A percentile compares a stretch with the other conserved stretches of the same genome.
Evolutionary conservation across 2,888 invertebrate species (phyloP).

Genomic region (Trileptium ribeirensis): DNA sequence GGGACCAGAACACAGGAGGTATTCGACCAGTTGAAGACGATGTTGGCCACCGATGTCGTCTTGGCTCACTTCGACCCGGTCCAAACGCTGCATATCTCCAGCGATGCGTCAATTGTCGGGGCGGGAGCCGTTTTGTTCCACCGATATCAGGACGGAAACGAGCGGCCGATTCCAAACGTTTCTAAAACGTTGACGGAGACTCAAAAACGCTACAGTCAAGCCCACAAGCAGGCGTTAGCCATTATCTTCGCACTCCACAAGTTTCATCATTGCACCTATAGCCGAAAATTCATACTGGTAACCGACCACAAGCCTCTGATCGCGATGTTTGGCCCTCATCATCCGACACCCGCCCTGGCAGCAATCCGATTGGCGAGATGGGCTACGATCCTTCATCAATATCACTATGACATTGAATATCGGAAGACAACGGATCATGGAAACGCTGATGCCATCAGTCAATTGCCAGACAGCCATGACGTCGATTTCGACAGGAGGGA

Average conservation of each 20-base stretch:
- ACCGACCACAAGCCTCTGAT: slow-evolving; percentile 35
- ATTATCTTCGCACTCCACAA: slow-evolving; percentile 37
- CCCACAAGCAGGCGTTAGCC: slow-evolving; percentile 38
- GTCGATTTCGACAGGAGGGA: slow-evolving; percentile 25
- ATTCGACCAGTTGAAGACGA: neutral
- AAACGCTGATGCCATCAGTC: slow-evolving; percentile 35
- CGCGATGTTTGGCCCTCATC: slow-evolving; percentile 28
- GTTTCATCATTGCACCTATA: slow-evolving; percentile 38
- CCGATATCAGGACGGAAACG: slow-evolving; percentile 25
- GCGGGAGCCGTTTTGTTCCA: slow-evolving; percentile 27
- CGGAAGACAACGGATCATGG: slow-evolving; percentile 25
- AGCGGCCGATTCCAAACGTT: slow-evolving; percentile 36
- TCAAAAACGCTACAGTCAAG: slow-evolving; percentile 36
- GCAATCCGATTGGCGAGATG: slow-evolving; percentile 27
- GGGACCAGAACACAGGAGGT: neutral
- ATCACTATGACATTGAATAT: neutral
- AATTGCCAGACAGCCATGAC: slow-evolving; percentile 17
- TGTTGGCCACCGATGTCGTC: neutral
- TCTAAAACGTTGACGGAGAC: slow-evolving; percentile 34
- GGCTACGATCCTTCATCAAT: slow-evolving; percentile 20
- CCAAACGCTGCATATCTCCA: neutral
- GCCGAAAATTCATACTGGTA: slow-evolving; percentile 30
- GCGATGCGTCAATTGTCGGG: slow-evolving; percentile 19
- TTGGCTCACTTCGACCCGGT: neutral
- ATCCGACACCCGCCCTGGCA: slow-evolving; percentile 19